These are phyloP conservation scores for Pteromalus puparum DNA, from an alignment of 1,140 invertebrate species.

Conservation along the genomic window DNA sequence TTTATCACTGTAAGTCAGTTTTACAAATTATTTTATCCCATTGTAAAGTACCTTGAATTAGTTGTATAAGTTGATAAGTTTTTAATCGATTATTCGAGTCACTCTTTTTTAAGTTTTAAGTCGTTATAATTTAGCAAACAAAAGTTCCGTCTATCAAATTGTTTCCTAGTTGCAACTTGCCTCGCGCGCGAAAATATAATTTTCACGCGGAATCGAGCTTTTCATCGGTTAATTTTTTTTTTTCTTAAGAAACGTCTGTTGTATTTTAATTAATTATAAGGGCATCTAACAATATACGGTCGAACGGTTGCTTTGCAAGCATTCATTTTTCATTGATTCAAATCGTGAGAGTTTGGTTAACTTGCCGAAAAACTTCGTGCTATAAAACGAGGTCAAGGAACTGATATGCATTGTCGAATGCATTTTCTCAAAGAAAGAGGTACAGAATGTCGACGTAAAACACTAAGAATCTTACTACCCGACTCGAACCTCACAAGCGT, in stretches of 20 bases:
- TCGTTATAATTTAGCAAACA: constrained; percentile 56
- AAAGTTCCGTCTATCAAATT: constrained; percentile 61
- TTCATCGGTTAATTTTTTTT: constrained; percentile 45
- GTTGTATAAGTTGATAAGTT: constrained; percentile 32
- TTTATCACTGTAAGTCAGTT: constrained; percentile 31
- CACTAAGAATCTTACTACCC: neutral
- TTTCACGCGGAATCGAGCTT: constrained; percentile 56
- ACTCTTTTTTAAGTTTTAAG: constrained; percentile 46
- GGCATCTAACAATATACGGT: constrained; percentile 15
- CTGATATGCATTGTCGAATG: neutral
- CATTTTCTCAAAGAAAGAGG: constrained; percentile 25
- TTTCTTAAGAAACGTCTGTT: constrained; percentile 29
- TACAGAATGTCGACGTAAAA: constrained; percentile 17
- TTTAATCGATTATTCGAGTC: constrained; percentile 46
- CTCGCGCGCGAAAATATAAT: constrained; percentile 58
- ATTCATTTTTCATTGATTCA: constrained; percentile 41
- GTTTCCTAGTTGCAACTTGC: constrained; percentile 63
- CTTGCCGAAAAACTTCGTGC: constrained; percentile 6
- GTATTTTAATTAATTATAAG: constrained; percentile 36
- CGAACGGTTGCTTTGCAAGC: constrained; percentile 3
- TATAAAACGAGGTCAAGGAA: constrained; percentile 19
- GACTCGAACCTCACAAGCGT: constrained; percentile 20
- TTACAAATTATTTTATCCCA: constrained; percentile 37
- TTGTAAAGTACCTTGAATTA: constrained; percentile 44
- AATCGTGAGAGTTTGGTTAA: constrained; percentile 52